Base-by-base conservation (phyloP, 2,113 vertebrate genomes). In the western clawed frog (Xenopus tropicalis) region DNA sequence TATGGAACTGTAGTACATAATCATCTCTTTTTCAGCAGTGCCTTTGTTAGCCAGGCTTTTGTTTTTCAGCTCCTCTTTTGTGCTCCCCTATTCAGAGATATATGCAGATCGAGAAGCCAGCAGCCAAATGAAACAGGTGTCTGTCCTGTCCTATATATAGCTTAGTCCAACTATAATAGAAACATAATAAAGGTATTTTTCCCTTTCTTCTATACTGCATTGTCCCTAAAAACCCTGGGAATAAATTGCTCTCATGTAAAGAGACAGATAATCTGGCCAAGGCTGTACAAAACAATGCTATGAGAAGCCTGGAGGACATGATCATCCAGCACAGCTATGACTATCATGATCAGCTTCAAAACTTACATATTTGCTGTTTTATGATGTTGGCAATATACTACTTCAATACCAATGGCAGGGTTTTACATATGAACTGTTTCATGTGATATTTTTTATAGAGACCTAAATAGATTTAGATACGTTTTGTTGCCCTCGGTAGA, bases 41-140 rank as follows among this genome's bases (percentile, higher is more conserved):
- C 6, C 73, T 69, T 76, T 76, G 73, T 76, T 76, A 57, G 29
- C 8, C 8, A 9, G 10, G 66, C 72, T 63, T 63, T 76, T 76
- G 73, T 76, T 76, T 29, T 69, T 56, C 29, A 63, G 46, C 63
- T 76, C 44, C 25, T 44, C 66, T 76, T 59, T 76, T 76, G 73
- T 76, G 73, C 63, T 63, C 24, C 56, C 62, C 73, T 76, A 76
- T 76, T 76, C 73, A 75, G 14, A 63, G 66, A 75, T 69, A 75
- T 63, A 59, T 37, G 73, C 59, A 76, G 66, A 69, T 48, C 73
- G 69, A 58, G 52, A 66, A 76, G 73, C 66, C 73, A 76, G 66
- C 56, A 68, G 73, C 73, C 59, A 62, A 76, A 76, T 69, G 46
- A 66, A 76, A 76, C 73, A 76, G 73, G 73, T 76, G 73, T 76